Conservation (phyloP, 2,797 vertebrate species). For the Iguana delicatissima region DNA sequence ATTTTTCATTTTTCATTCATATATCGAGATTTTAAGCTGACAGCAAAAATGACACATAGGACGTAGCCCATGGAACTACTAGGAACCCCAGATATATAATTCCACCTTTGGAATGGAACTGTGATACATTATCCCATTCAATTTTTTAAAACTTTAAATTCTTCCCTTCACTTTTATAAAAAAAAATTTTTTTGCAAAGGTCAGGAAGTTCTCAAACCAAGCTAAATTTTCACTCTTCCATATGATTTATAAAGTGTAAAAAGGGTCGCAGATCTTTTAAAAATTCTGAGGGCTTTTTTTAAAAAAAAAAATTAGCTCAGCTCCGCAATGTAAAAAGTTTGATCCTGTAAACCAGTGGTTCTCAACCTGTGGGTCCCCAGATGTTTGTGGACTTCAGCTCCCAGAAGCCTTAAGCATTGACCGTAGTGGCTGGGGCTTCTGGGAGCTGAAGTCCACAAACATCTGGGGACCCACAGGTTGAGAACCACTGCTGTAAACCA, state of each 20-base stretch:
- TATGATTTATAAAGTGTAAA: not conserved
- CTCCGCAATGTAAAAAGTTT: not conserved
- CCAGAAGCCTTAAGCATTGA: too few relatives aligned
- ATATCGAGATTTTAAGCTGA: not conserved
- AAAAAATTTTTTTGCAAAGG: not conserved
- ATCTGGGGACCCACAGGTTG: too few relatives aligned
- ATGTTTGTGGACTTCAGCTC: too few relatives aligned
- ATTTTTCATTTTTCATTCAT: not conserved
- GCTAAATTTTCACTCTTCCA: not conserved
- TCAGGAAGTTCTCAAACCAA: not conserved
- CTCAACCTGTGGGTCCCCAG: too few relatives aligned
- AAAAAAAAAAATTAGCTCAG: too few relatives aligned
- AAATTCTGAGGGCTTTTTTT: not conserved
- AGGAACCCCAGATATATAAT: too few relatives aligned
- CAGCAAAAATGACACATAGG: not conserved
- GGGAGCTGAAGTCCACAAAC: too few relatives aligned
- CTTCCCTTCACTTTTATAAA: not conserved
- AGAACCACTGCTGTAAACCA: too few relatives aligned
- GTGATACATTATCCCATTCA: not conserved
- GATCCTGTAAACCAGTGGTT: not conserved
- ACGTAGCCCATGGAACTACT: not conserved
- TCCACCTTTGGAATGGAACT: not conserved
- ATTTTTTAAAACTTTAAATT: not conserved
- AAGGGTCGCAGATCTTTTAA: not conserved
- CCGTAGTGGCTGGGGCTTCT: too few relatives aligned